Evolutionary conservation across 2,888 invertebrate species (phyloP), one percentile per base, ranked within the genome.

Genomic region (Busseola fusca): DNA sequence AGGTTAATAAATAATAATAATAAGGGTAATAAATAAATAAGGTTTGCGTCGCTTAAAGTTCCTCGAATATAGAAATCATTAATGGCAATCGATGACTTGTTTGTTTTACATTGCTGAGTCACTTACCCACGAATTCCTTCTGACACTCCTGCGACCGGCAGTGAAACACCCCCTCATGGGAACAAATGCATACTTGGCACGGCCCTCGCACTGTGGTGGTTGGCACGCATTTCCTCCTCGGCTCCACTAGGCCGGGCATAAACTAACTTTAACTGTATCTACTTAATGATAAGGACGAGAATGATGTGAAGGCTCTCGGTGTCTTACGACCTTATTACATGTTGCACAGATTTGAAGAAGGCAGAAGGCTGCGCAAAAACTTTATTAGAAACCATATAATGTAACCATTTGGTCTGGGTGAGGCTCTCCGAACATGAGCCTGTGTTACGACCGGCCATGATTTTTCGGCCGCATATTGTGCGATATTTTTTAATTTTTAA

Each of bases 181-280:
- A 78, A 68, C 93, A 93, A 34, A 90, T 58, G 74, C 93, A 93
- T 14, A 72, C 63, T 52, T 92, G 90, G 72, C 92, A 92, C 0
- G 87, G 86, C 0, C 92, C 91, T 27, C 69, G 75, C 16, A 85
- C 87, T 2, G 82, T 74, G 4, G 85, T 75, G 0, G 92, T 90
- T 0, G 92, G 90, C 58, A 92, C 78, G 78, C 93, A 93, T 21
- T 67, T 74, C 70, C 80, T 83, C 45, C 16, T 63, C 34, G 84
- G 81, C 65, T 82, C 78, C 83, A 89, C 91, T 92, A 83, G 75
- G 74, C 74, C 76, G 54, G 64, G 68, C 79, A 84, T 72, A 83
- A 74, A 76, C 52, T 42, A 62, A 79, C 63, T 75, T 75, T 79
- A 79, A 69, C 78, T 68, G 63, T 69, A 64, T 74, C 62, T 52